A percentile compares a stretch with the other conserved stretches of the same genome.
These are phyloP conservation scores for Proteles cristata DNA, from an alignment of 2,113 vertebrate genomes.

Conservation along the genomic window DNA sequence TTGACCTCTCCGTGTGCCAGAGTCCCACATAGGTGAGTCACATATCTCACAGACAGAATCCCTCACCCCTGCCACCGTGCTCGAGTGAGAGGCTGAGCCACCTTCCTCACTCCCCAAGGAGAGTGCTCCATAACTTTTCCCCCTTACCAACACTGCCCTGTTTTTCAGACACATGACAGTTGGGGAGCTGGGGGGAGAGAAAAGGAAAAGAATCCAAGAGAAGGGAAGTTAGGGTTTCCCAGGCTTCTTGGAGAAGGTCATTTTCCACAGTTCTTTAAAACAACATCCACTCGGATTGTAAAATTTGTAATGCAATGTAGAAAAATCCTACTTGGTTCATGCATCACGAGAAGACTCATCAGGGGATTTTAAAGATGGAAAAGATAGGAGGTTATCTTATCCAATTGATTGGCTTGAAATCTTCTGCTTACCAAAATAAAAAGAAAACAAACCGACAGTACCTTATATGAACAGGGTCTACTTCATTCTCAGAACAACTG, in stretches of 20 bases:
- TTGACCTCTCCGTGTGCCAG: not conserved
- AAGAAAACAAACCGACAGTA: not conserved
- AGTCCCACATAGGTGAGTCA: not conserved
- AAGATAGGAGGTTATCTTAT: not conserved
- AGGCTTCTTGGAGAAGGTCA: not conserved
- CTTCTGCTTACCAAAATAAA: constrained; percentile 15
- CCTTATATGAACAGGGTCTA: not conserved
- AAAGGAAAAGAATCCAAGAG: not conserved
- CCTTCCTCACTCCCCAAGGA: not conserved
- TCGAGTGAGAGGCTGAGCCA: not conserved
- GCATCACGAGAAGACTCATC: not conserved
- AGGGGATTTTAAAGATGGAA: not conserved
- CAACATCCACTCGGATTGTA: not conserved
- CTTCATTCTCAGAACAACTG: not conserved
- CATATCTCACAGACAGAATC: not conserved
- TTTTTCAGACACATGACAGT: not conserved
- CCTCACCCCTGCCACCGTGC: not conserved
- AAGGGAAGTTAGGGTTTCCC: not conserved
- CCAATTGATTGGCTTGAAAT: not conserved
- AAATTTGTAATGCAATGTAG: not conserved
- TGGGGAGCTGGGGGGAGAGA: not conserved
- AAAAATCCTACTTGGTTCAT: not conserved
- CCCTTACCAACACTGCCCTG: not conserved
- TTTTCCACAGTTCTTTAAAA: not conserved
- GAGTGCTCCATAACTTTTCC: fast-evolving